Evolutionary conservation across 2,888 invertebrate genomes (phyloP), one percentile per base, ranked within the genome.

Genomic region (Homarus gammarus): DNA sequence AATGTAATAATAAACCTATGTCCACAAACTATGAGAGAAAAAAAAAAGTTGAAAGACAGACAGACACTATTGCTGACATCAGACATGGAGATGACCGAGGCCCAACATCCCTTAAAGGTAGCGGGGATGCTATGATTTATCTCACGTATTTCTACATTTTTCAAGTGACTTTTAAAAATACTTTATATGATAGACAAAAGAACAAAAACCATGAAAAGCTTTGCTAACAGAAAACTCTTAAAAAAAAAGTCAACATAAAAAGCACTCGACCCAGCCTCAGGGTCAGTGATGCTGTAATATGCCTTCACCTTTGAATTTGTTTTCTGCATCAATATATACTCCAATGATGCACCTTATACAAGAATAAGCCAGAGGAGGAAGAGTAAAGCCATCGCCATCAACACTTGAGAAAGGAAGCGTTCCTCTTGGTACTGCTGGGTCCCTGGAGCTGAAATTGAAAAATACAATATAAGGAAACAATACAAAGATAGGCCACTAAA

Each of bases 321-420:
- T 27, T 64, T 64, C 27, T 27, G 12, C 5, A 64, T 64, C 64
- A 64, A 5, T 64, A 64, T 27, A 27, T 64, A 64, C 64, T 64
- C 64, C 5, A 10, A 2, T 56, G 22, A 56, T 56, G 56, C 22
- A 56, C 27, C 64, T 64, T 70, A 89, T 27, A 89, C 88, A 51
- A 89, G 78, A 36, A 91, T 90, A 64, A 91, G 90, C 91, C 91
- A 91, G 68, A 91, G 61, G 40, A 91, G 83, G 49, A 91, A 91
- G 72, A 91, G 77, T 31, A 91, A 64, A 70, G 86, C 91, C 90
- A 91, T 91, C 15, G 79, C 88, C 91, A 91, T 88, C 40, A 91
- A 88, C 36, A 91, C 89, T 40, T 87, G 85, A 31, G 91, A 91
- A 56, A 91, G 83, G 77, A 91, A 91, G 61, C 90, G 51, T 70